Evolutionary conservation across 2,113 vertebrate species (phyloP).

Genomic region (Mustela nigripes): DNA sequence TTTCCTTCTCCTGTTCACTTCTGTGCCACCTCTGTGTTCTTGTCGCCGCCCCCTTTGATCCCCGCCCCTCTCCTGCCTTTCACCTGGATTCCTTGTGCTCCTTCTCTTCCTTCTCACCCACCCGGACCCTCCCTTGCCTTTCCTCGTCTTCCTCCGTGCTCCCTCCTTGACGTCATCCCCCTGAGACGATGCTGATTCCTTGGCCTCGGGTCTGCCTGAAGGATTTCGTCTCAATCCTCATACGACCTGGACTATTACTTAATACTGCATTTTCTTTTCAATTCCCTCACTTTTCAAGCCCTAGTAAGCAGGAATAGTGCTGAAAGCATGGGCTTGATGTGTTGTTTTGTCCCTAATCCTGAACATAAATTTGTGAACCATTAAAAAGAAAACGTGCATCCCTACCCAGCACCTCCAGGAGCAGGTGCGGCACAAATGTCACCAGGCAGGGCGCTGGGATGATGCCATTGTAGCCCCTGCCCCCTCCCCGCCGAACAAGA

Average conservation of each 20-base stretch:
- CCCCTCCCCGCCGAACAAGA: fast-evolving
- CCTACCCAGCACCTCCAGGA: background rate
- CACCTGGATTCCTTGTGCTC: fast-evolving
- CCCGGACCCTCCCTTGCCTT: background rate
- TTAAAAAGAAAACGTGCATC: background rate
- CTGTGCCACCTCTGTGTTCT: background rate
- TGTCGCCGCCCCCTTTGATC: background rate
- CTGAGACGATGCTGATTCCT: background rate
- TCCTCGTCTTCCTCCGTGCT: too few relatives aligned
- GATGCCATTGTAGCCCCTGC: fast-evolving
- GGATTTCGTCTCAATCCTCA: background rate
- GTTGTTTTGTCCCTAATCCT: background rate
- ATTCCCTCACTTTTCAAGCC: constrained; percentile 36
- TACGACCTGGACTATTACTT: background rate
- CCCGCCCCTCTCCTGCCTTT: background rate
- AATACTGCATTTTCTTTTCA: background rate
- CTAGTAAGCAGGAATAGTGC: background rate
- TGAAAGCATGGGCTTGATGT: background rate
- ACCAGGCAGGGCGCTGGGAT: background rate
- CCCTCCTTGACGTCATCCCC: background rate
- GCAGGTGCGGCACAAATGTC: background rate
- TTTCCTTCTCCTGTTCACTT: background rate
- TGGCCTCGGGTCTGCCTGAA: background rate
- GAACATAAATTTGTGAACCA: background rate
- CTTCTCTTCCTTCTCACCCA: too few relatives aligned